Percentiles rank a stretch among this genome's conserved stretches.
phyloP scores from a whole-genome alignment of 92 coral and sea anemone genomes.

The Metridium senile region DNA sequence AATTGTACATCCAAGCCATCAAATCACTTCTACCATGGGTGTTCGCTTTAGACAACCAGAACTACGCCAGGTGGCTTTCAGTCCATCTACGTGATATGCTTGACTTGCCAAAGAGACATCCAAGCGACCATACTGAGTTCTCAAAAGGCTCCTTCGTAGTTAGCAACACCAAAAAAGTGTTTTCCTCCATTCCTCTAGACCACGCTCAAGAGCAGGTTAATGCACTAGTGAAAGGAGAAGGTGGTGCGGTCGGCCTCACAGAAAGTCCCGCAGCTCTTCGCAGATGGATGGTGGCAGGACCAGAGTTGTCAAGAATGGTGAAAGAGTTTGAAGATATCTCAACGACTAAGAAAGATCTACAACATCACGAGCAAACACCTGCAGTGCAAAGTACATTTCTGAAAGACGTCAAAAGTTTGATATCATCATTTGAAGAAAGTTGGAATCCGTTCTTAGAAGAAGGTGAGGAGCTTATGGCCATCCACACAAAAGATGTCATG shows the following conservation, averaged over 20 bases:
- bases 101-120: constrained; percentile 49
- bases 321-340: constrained; percentile 31
- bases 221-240: constrained; percentile 68
- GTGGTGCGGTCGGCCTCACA: constrained; percentile 64
- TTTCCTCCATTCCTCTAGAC: constrained; percentile 65
- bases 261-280: too few species aligned
- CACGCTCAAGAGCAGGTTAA: constrained; percentile 65
- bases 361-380: constrained; percentile 54
- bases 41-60: constrained; percentile 56
- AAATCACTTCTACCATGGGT: constrained; percentile 43
- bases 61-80: constrained; percentile 68
- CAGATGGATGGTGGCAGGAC: constrained; percentile 45
- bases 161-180: constrained; percentile 49
- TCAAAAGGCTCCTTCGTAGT: constrained; percentile 59
- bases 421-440: constrained; percentile 23
- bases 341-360: constrained; percentile 14
- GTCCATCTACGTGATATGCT: too few species aligned
- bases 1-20: constrained; percentile 26
- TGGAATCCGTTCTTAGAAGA: constrained; percentile 25
- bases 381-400: constrained; percentile 19
- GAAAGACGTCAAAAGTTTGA: constrained; percentile 18
- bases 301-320: constrained; percentile 43
- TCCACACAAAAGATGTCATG: constrained; percentile 59
- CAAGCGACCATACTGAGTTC: constrained; percentile 48
- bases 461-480: constrained; percentile 48